Evolutionary conservation across 2,113 vertebrate species (phyloP), one percentile per base, ranked within the genome.

Genomic region (Aviceda subcristata): DNA sequence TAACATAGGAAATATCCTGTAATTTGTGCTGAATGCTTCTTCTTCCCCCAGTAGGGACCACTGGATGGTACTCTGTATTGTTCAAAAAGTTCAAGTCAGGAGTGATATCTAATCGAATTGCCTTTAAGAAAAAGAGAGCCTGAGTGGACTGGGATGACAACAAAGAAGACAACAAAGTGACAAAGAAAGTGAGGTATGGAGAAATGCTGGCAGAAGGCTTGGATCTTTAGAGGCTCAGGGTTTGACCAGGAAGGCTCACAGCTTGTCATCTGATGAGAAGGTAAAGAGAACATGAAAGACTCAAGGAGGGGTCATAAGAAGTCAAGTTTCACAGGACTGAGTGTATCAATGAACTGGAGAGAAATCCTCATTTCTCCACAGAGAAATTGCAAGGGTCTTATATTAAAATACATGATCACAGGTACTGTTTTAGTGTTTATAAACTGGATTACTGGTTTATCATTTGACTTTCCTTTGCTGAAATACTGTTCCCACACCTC

Each of bases 171-270:
- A 43, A 60, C 23, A 39, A 94, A 90, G 39, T 88, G 67, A 19
- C 69, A 88, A 82, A 71, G 43, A 66, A 57, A 78, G 60, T 75
- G 26, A 87, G 26, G 6, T 55, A 57, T 45, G 57, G 59, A 92
- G 86, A 96, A 96, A 55, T 51, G 48, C 79, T 91, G 53, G 41
- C 64, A 89, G 80, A 91, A 91, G 50, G 12, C 59, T 90, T 88
- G 81, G 77, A 64, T 72, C 17, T 93, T 68, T 36, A 90, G 56
- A 80, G 36, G 45, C 67, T 94, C 57, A 85, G 90, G 72, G 74
- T 90, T 80, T 95, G 66, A 95, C 84, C 90, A 88, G 81, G 55
- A 82, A 94, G 75, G 36, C 86, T 87, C 78, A 63, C 41, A 12
- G 51, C 46, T 95, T 16, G 30, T 90, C 60, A 90, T 96, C 78